These are phyloP conservation scores for Scomber japonicus DNA, from an alignment of 2,113 vertebrate species.

Conservation along the genomic window DNA sequence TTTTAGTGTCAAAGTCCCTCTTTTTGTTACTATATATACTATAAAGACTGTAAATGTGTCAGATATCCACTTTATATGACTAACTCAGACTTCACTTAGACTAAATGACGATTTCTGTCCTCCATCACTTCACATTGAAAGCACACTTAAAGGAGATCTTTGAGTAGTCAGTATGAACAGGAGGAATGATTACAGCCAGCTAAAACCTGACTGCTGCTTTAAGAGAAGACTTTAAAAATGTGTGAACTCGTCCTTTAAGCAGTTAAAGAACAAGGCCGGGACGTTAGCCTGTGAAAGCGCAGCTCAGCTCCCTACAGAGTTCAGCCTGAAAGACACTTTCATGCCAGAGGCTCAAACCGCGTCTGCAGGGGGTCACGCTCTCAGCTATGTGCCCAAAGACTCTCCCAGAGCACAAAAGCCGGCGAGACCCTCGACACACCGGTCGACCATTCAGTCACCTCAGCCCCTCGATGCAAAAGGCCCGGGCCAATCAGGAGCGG, in stretches of 20 bases:
- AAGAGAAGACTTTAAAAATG: too few relatives aligned
- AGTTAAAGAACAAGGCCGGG: slow-evolving; percentile 21
- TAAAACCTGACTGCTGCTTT: too few relatives aligned
- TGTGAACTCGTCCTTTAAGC: background rate
- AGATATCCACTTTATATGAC: too few relatives aligned
- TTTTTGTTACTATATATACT: too few relatives aligned
- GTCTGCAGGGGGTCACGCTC: slow-evolving; percentile 47
- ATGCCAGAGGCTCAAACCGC: slow-evolving; percentile 6
- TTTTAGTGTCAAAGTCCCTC: too few relatives aligned
- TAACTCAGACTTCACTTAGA: too few relatives aligned
- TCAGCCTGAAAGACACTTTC: slow-evolving; percentile 25
- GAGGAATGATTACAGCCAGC: too few relatives aligned
- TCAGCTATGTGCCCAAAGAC: slow-evolving; percentile 41
- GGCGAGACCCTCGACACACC: slow-evolving; percentile 1
- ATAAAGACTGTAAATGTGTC: too few relatives aligned
- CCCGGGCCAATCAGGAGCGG: slow-evolving; percentile 33
- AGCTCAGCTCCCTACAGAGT: slow-evolving; percentile 42
- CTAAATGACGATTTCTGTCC: too few relatives aligned
- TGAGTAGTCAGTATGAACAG: too few relatives aligned
- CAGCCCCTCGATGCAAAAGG: slow-evolving; percentile 14
- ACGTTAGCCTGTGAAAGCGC: slow-evolving; percentile 52
- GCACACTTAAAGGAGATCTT: too few relatives aligned
- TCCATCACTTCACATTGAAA: too few relatives aligned
- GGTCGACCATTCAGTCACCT: slow-evolving; percentile 31
- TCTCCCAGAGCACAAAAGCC: slow-evolving; percentile 25